Percentiles rank a stretch among this genome's conserved stretches.
These are phyloP conservation scores for Oncorhynchus masou DNA, from an alignment of 2,113 vertebrate genomes.

Conservation along the genomic window DNA sequence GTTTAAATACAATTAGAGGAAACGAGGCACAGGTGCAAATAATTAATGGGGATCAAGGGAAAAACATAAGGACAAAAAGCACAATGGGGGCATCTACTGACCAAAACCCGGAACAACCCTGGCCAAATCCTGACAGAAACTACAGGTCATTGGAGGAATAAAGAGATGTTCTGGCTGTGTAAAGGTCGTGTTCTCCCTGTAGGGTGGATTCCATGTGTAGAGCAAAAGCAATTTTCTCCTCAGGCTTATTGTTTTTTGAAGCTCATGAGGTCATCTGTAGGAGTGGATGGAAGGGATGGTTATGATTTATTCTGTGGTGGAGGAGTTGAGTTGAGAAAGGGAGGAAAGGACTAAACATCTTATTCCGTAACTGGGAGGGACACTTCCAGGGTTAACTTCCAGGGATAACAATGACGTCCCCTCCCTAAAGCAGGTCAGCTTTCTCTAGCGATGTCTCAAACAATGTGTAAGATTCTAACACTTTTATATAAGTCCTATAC, in stretches of 20 bases:
- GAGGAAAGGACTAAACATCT: neutral
- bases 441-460: neutral
- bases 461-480: neutral
- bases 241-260: constrained; percentile 51
- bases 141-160: constrained; percentile 20
- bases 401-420: neutral
- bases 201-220: constrained; percentile 48
- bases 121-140: too few species aligned
- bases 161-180: neutral
- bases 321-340: neutral
- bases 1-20: too few species aligned
- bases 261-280: constrained; percentile 51
- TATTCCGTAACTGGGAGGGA: neutral
- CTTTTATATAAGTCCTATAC: too few species aligned
- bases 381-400: neutral
- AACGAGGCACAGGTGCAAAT: too few species aligned
- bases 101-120: too few species aligned
- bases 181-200: neutral
- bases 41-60: too few species aligned
- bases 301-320: constrained; percentile 1
- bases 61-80: too few species aligned
- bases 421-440: neutral
- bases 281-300: constrained; percentile 18
- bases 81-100: too few species aligned
- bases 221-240: constrained; percentile 62